A percentile compares a stretch with the other conserved stretches of the same genome.
These are phyloP conservation scores for Abrostola triplasia DNA, from an alignment of 2,888 invertebrate species.

Conservation along the genomic window DNA sequence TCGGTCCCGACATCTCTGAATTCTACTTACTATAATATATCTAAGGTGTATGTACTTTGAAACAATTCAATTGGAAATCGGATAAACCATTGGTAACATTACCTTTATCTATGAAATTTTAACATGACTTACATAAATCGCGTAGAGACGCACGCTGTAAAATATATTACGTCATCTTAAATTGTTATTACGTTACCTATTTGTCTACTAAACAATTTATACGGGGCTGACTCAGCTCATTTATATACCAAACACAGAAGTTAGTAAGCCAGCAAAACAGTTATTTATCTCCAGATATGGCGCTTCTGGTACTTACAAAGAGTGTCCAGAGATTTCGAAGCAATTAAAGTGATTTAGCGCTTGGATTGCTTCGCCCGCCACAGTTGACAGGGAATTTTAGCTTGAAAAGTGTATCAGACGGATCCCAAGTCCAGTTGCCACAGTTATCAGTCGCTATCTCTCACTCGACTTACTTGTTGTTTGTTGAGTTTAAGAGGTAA, in stretches of 20 bases:
- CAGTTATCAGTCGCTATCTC: conserved; percentile 41
- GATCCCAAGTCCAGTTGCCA: conserved; percentile 57
- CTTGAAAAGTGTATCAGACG: conserved; percentile 66
- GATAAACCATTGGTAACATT: too few relatives aligned
- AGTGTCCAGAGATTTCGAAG: conserved; percentile 64
- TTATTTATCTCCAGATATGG: conserved; percentile 29
- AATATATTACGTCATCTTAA: too few relatives aligned
- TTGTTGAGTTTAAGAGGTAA: conserved; percentile 17
- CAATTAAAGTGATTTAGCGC: conserved; percentile 79
- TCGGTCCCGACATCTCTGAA: too few relatives aligned
- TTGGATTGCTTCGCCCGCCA: conserved; percentile 62
- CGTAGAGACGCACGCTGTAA: too few relatives aligned
- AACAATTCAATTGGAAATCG: too few relatives aligned
- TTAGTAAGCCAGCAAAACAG: conserved; percentile 13
- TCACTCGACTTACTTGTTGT: conserved; percentile 44
- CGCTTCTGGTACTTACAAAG: conserved; percentile 62
- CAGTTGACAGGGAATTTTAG: conserved; percentile 67
- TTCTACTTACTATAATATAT: too few relatives aligned
- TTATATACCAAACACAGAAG: conserved; percentile 1
- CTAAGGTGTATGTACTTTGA: too few relatives aligned
- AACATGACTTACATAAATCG: too few relatives aligned
- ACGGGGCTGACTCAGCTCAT: background rate
- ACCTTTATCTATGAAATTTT: too few relatives aligned
- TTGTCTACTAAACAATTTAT: conserved; percentile 1
- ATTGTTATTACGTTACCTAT: background rate